Base-by-base conservation (phyloP, 2,888 invertebrate genomes). In the Acheta domesticus region DNA sequence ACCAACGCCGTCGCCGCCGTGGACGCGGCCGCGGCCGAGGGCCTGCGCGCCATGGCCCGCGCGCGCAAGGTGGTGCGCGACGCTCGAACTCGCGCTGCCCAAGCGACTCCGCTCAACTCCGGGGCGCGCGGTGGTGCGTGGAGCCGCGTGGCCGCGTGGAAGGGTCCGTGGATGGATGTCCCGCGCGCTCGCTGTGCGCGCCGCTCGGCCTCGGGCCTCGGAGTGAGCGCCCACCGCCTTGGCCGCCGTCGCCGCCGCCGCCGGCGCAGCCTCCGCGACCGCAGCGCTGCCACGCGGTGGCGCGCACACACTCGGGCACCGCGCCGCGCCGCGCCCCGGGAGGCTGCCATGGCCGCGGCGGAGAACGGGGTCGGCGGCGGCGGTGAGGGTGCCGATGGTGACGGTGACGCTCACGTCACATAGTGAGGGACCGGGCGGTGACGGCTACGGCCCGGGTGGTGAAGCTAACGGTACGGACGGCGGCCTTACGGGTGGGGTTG, bases 141-240 rank as follows among this genome's bases (percentile, higher is more conserved):
- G 62, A 62, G 62, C 36, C 36, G 36, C 36, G 36, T 36, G 36
- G 36, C 36, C 36, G 36, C 36, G 36, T 36, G 36, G 8, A 36
- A 36, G 36, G 36, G 8, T 36, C 36, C 36, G 36, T 36, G 62
- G 62, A n/a, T 62, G 16, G 14, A 4, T 62, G 16, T 62, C 1
- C n/a, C 16, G 4, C 16, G 62, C 62, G 62, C 16, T n/a, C 62
- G 62, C 12, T 62, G 62, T 62, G 62, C 62, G 62, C 62, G 62
- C 16, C 62, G 62, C 62, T 62, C 62, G 62, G 62, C 62, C 62
- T 62, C 62, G 62, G 62, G 62, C 62, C 62, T 62, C 62, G 62
- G 62, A 16, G 16, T 14, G 16, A 14, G n/a, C 62, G 16, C 16
- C 16, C 62, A 8, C 16, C 62, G n/a, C 62, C 62, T 14, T n/a